A percentile compares a stretch with the other conserved stretches of the same genome.
Evolutionary conservation across 2,888 invertebrate species (phyloP).

Genomic region (Hofmannophila pseudospretella): DNA sequence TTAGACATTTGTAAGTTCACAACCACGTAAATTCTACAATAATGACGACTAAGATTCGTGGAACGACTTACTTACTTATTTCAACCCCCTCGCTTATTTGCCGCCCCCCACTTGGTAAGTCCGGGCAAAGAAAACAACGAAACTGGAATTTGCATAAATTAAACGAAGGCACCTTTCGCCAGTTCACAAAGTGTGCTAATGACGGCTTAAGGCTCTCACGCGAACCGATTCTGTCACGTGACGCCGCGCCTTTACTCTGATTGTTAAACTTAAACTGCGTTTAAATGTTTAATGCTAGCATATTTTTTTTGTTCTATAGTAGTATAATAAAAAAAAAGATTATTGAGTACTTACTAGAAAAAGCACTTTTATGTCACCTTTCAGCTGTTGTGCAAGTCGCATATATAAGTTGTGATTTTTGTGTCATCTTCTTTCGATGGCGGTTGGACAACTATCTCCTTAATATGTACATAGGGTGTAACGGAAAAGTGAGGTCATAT

Average conservation of each 20-base stretch:
- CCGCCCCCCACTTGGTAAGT: constrained; percentile 29
- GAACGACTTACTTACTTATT: neutral
- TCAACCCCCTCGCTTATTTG: neutral
- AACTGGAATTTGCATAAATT: constrained; percentile 71
- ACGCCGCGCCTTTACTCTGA: constrained; percentile 6
- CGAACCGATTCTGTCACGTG: constrained; percentile 46
- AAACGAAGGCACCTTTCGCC: constrained; percentile 53
- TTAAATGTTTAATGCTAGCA: constrained; percentile 7
- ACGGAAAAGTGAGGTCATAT: too few species aligned
- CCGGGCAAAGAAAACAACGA: constrained; percentile 60
- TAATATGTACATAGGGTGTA: too few species aligned
- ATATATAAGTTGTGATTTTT: too few species aligned
- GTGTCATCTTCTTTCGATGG: too few species aligned
- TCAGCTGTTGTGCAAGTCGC: too few species aligned
- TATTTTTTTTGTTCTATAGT: too few species aligned
- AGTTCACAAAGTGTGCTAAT: constrained; percentile 59
- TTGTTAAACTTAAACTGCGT: constrained; percentile 12
- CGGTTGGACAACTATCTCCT: too few species aligned
- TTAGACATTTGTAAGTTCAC: too few species aligned
- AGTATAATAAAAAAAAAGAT: too few species aligned
- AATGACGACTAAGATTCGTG: neutral
- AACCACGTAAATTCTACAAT: neutral
- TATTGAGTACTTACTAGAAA: too few species aligned
- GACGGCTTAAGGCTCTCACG: constrained; percentile 52
- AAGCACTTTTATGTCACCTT: too few species aligned